Evolutionary conservation across 2,888 invertebrate genomes (phyloP).

Genomic region (Plagiodera versicolora): DNA sequence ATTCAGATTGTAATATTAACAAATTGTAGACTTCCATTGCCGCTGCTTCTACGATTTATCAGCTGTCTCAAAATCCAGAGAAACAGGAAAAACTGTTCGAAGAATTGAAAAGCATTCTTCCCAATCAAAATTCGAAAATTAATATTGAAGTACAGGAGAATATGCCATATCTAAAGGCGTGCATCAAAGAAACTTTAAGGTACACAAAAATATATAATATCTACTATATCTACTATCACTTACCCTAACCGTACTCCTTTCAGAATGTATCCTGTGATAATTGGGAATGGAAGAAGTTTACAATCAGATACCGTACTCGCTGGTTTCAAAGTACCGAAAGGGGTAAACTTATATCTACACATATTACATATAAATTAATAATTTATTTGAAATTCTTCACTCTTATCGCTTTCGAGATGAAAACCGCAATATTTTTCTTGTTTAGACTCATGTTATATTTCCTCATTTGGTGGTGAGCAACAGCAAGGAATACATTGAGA

Average conservation of each 20-base stretch:
- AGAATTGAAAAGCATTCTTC: constrained; percentile 64
- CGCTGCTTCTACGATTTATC: constrained; percentile 73
- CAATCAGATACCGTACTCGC: constrained; percentile 74
- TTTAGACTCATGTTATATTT: constrained; percentile 77
- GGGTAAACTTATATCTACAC: constrained; percentile 63
- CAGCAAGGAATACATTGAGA: constrained; percentile 70
- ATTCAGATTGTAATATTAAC: no score
- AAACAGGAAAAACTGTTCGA: constrained; percentile 66
- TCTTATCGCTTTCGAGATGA: no score
- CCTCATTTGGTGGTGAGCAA: constrained; percentile 78
- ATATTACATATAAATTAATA: no score
- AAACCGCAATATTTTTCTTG: constrained; percentile 6
- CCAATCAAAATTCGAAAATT: constrained; percentile 59
- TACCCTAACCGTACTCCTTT: constrained; percentile 20
- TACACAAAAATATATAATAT: no score
- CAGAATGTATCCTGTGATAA: constrained; percentile 80
- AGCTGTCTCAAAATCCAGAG: constrained; percentile 70
- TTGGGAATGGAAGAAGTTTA: constrained; percentile 77
- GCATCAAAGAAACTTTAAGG: constrained; percentile 78
- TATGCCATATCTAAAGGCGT: constrained; percentile 72
- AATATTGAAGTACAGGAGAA: constrained; percentile 64
- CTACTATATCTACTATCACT: background rate
- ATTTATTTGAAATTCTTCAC: no score
- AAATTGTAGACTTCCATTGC: constrained; percentile 77
- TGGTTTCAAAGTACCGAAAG: constrained; percentile 80